These are phyloP conservation scores for Pampusana beccarii DNA, from an alignment of 2,113 vertebrate genomes.

Conservation along the genomic window DNA sequence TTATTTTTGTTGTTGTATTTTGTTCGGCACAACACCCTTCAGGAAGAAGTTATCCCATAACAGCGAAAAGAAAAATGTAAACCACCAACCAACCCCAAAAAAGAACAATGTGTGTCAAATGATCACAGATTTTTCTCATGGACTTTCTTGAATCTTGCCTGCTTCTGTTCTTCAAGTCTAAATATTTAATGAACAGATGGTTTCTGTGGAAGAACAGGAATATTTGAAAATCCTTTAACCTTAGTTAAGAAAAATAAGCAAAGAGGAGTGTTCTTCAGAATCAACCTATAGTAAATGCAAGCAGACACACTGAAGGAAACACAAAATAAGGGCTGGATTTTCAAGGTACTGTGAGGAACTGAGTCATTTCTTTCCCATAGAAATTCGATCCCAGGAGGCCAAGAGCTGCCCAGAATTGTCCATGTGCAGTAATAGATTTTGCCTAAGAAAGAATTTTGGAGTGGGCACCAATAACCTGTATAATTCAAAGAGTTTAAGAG, in stretches of 20 bases:
- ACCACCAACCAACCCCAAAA: background rate
- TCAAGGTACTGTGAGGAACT: background rate
- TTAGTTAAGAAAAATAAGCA: background rate
- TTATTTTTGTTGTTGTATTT: background rate
- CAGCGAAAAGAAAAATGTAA: background rate
- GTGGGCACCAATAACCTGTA: background rate
- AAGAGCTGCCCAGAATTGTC: background rate
- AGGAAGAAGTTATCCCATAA: background rate
- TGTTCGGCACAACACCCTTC: background rate
- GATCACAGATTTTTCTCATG: background rate
- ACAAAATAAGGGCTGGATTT: background rate
- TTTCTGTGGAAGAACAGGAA: background rate
- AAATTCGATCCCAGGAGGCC: background rate
- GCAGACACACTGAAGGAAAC: background rate
- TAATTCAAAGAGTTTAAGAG: slow-evolving; percentile 3
- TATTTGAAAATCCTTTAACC: background rate
- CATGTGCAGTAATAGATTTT: background rate
- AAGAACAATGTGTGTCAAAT: background rate
- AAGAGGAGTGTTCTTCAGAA: background rate
- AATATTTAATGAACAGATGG: background rate
- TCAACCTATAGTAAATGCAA: background rate
- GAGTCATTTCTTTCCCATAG: background rate
- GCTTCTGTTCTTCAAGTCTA: background rate
- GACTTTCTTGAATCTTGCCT: background rate
- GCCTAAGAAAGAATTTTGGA: background rate